Evolutionary conservation across 2,113 vertebrate genomes (phyloP).

Genomic region (Podilymbus podiceps): DNA sequence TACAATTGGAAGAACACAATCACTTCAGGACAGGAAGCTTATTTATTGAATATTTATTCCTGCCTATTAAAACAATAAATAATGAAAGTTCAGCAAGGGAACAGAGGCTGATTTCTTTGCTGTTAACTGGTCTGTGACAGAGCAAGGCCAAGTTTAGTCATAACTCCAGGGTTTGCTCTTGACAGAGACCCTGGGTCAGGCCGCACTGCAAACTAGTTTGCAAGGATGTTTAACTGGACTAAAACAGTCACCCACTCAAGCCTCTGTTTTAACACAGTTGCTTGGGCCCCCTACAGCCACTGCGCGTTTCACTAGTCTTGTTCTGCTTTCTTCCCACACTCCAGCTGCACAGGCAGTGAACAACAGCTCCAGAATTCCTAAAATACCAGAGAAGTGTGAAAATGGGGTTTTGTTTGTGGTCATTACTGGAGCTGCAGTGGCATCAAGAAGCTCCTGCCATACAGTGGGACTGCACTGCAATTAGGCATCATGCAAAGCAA

Average conservation of each 20-base stretch:
- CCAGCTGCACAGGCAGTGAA: background rate
- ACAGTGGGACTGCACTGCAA: background rate
- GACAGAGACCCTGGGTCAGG: background rate
- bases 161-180: background rate
- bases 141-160: background rate
- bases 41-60: background rate
- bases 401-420: background rate
- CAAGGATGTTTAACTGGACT: background rate
- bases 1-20: background rate
- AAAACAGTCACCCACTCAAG: background rate
- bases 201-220: background rate
- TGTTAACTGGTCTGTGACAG: background rate
- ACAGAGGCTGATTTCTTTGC: background rate
- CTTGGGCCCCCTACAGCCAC: background rate
- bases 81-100: background rate
- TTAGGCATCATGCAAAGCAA: background rate
- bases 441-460: background rate
- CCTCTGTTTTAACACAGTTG: background rate
- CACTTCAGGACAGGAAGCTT: background rate
- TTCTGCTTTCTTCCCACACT: background rate
- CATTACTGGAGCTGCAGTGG: background rate
- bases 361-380: background rate
- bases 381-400: background rate
- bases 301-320: accelerated
- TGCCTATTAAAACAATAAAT: background rate